Evolutionary conservation across 64 coral and sea anemone species (phyloP).

Genomic region (Hydrozoanthus tunicans): DNA sequence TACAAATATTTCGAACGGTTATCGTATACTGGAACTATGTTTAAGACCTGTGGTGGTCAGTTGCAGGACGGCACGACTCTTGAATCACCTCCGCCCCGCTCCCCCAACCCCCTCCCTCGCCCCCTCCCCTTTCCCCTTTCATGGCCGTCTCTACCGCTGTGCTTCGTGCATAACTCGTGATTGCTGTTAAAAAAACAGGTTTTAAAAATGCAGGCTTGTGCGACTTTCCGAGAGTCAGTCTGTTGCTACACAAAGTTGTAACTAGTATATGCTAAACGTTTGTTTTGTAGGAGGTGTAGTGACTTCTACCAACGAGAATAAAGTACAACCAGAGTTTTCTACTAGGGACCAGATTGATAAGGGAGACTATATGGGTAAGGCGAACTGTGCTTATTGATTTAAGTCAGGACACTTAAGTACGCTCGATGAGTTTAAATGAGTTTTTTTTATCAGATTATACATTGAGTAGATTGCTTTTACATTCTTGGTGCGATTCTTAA

Average conservation of each 20-base stretch:
- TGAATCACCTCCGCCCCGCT: too few species aligned
- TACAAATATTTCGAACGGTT: too few species aligned
- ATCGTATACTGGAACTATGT: too few species aligned
- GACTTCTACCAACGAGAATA: background rate
- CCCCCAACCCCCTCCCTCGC: too few species aligned
- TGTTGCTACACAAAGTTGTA: too few species aligned
- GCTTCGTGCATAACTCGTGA: too few species aligned
- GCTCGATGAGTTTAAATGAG: background rate
- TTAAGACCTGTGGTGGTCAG: too few species aligned
- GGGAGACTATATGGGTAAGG: constrained; percentile 49
- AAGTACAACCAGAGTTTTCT: background rate
- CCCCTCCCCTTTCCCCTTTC: background rate
- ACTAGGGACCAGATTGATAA: constrained; percentile 44
- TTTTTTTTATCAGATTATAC: background rate
- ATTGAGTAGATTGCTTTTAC: background rate
- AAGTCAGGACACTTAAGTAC: background rate
- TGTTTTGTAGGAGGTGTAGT: constrained; percentile 15
- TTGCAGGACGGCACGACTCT: too few species aligned
- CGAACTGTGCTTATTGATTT: too few species aligned
- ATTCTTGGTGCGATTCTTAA: background rate
- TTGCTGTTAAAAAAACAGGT: too few species aligned
- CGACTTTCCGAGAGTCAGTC: too few species aligned
- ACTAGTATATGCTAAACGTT: background rate
- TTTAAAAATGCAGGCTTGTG: too few species aligned
- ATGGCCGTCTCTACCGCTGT: background rate